Percentiles rank a stretch among this genome's conserved stretches.
phyloP scores from a whole-genome alignment of 2,888 invertebrate genomes.

The Papilio protenor region DNA sequence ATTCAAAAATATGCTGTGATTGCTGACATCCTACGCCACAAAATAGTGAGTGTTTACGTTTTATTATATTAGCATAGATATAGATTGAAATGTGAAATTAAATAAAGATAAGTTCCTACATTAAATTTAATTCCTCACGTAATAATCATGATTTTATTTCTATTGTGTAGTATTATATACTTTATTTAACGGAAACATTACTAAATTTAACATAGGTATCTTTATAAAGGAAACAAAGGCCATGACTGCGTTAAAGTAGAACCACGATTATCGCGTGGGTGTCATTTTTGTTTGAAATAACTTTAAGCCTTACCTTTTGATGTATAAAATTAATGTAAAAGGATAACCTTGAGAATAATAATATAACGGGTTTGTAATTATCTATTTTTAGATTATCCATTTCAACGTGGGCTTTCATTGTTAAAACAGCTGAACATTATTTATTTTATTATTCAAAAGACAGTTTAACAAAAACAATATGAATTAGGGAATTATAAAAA shows the following conservation, averaged over 20 bases:
- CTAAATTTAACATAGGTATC: background rate
- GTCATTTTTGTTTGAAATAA: background rate
- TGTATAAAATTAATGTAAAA: background rate
- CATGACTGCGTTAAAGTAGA: background rate
- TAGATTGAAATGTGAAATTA: no score
- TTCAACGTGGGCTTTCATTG: background rate
- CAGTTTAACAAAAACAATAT: no score
- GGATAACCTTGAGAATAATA: background rate
- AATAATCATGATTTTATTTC: no score
- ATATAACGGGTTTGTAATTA: background rate
- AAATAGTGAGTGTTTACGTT: no score
- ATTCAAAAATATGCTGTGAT: no score
- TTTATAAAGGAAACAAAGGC: conserved; percentile 13
- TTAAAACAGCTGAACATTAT: background rate
- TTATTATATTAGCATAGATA: no score
- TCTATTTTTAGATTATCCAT: background rate
- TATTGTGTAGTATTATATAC: background rate
- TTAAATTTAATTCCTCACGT: no score
- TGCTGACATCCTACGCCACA: no score
- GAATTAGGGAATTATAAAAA: no score
- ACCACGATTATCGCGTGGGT: conserved; percentile 17
- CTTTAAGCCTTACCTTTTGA: conserved; percentile 1
- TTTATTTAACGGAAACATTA: background rate
- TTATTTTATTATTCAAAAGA: no score
- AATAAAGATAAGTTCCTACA: no score